These are phyloP conservation scores for Galeopsomyia nigrocyanea DNA, from an alignment of 2,888 invertebrate genomes.

Conservation along the genomic window DNA sequence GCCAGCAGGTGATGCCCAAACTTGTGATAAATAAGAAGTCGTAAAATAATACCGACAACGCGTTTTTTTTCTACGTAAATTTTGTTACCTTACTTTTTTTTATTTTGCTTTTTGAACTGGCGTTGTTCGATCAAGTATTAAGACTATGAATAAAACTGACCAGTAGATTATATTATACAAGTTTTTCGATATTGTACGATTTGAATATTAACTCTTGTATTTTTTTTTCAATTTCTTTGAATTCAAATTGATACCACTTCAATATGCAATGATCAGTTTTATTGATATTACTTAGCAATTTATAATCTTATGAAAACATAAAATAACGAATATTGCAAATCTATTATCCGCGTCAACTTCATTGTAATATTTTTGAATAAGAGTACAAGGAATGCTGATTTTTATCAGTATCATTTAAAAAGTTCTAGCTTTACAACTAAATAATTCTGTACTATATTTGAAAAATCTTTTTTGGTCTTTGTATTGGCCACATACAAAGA, in stretches of 20 bases:
- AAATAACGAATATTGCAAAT: too few species aligned
- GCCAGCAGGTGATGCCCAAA: conserved; percentile 59
- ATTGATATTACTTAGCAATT: background rate
- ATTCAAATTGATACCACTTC: conserved; percentile 10
- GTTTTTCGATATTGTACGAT: background rate
- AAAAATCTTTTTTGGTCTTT: too few species aligned
- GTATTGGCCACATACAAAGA: too few species aligned
- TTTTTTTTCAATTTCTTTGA: conserved; percentile 13
- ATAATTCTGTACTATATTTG: too few species aligned
- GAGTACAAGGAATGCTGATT: background rate
- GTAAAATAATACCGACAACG: background rate
- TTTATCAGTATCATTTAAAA: background rate
- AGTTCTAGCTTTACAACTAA: background rate
- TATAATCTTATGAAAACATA: too few species aligned
- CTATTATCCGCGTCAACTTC: too few species aligned
- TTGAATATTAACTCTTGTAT: too few species aligned
- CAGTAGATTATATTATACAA: background rate
- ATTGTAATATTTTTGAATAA: too few species aligned
- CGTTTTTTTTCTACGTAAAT: conserved; percentile 20
- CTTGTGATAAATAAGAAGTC: conserved; percentile 52
- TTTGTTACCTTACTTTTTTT: conserved; percentile 17
- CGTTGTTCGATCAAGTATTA: background rate
- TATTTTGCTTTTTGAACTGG: background rate
- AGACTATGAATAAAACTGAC: background rate
- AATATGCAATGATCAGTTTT: background rate